Conservation (phyloP, 2,888 invertebrate species). For the Seladonia tumulorum region DNA sequence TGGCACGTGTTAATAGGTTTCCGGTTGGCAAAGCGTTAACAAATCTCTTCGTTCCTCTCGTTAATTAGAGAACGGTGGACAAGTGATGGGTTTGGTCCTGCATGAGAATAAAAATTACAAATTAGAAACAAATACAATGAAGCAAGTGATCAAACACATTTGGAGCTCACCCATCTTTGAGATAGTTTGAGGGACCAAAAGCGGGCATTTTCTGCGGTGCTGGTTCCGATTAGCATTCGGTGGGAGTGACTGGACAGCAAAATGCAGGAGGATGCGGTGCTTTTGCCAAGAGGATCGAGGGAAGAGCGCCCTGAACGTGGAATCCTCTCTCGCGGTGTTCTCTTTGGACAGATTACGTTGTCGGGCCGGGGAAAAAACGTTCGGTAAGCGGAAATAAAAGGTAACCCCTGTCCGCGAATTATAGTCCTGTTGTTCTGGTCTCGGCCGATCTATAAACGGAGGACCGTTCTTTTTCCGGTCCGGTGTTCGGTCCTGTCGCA, state of each 20-base stretch:
- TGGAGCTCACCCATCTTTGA: background rate
- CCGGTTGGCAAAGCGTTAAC: too few species aligned
- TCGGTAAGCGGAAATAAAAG: slow-evolving; percentile 17
- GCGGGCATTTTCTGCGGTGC: background rate
- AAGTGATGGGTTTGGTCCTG: background rate
- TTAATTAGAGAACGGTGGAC: too few species aligned
- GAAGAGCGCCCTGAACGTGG: background rate
- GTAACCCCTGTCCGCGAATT: slow-evolving; percentile 16
- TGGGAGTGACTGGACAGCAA: background rate
- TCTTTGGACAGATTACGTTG: background rate
- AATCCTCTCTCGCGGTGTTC: background rate
- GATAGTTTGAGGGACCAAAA: background rate
- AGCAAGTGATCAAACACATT: background rate
- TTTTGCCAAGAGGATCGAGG: slow-evolving; percentile 1
- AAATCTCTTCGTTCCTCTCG: too few species aligned
- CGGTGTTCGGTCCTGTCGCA: background rate
- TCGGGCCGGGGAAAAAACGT: background rate
- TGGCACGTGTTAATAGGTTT: too few species aligned
- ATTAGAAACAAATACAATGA: background rate
- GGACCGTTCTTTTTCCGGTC: slow-evolving; percentile 6
- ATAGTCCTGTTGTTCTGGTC: slow-evolving; percentile 4
- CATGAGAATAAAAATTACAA: background rate
- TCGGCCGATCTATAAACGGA: slow-evolving; percentile 40
- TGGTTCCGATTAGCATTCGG: background rate
- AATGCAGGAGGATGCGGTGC: background rate